Evolutionary conservation across 2,113 vertebrate species (phyloP), one percentile per base, ranked within the genome.

Genomic region (Chroicocephalus ridibundus): DNA sequence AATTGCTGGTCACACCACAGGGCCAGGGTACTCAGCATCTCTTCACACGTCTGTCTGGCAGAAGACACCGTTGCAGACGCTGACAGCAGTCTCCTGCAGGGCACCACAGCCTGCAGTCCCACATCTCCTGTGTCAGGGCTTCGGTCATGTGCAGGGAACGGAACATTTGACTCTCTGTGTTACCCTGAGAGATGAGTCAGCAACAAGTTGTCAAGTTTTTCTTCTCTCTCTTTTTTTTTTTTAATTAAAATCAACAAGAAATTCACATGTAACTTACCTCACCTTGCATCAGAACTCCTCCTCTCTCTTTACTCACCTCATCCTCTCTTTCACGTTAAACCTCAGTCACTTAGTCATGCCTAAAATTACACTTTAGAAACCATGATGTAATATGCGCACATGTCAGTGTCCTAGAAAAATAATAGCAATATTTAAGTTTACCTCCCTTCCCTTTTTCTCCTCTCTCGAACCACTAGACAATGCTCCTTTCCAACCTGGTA

Each of bases 311-410:
- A 44, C 58, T 90, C 76, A 89, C 47, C 52, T 87, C 61, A 74
- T 58, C 57, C 44, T 85, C 25, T 60, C 21, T 31, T 76, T 68
- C 51, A 27, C 0, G 0, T 64, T 64, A 91, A 93, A 95, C 91
- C 89, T 96, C 94, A 90, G 47, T 14, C 95, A 90, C 94, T 92
- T 94, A 96, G 72, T 96, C 95, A 91, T 38, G 32, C 51, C 76
- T 71, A 70, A 86, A 88, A 70, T 86, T 21, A 61, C 68, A 60
- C 69, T 68, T 62, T 22, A 76, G 61, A 68, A 93, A 44, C 95
- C 89, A 19, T 95, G 93, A 95, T 27, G 83, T 64, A 86, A 91
- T 15, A 55, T 44, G 29, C 27, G 40, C 20, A 20, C 34, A n/a
- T 2, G 4, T 58, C n/a, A 14, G 60, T 70, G 40, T 36, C 34